phyloP scores from a whole-genome alignment of 1,140 invertebrate species.

The Caerostris extrusa region DNA sequence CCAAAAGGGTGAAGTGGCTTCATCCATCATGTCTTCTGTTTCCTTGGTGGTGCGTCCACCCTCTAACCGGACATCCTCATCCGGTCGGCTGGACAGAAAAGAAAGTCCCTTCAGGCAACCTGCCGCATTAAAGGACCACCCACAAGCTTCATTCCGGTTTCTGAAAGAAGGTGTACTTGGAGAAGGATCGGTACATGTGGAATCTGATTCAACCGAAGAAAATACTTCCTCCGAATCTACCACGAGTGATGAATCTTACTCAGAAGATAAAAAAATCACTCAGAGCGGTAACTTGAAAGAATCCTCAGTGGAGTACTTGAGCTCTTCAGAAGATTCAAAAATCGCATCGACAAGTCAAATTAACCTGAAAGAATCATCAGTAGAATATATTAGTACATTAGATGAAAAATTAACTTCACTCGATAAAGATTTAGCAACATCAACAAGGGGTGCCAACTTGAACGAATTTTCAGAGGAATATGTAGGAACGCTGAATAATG shows the following conservation, averaged over 20 bases:
- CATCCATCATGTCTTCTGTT: constrained; percentile 73
- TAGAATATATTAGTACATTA: background rate
- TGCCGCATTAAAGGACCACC: background rate
- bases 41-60: constrained; percentile 57
- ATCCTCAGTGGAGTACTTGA: background rate
- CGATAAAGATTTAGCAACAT: too few relatives aligned
- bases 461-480: too few relatives aligned
- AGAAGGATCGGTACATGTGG: background rate
- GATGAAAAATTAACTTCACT: background rate
- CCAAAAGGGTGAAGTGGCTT: constrained; percentile 46
- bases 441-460: too few relatives aligned
- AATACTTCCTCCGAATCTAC: background rate
- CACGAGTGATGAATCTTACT: background rate
- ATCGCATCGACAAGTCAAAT: background rate
- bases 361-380: background rate
- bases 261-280: background rate
- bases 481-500: too few relatives aligned
- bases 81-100: background rate
- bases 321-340: background rate
- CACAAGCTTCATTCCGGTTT: constrained; percentile 51
- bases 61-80: background rate
- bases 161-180: background rate
- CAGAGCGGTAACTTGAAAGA: background rate
- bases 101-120: background rate
- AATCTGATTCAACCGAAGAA: background rate